Base-by-base conservation (phyloP, 92 coral and sea anemone genomes). In the Desmophyllum pertusum region DNA sequence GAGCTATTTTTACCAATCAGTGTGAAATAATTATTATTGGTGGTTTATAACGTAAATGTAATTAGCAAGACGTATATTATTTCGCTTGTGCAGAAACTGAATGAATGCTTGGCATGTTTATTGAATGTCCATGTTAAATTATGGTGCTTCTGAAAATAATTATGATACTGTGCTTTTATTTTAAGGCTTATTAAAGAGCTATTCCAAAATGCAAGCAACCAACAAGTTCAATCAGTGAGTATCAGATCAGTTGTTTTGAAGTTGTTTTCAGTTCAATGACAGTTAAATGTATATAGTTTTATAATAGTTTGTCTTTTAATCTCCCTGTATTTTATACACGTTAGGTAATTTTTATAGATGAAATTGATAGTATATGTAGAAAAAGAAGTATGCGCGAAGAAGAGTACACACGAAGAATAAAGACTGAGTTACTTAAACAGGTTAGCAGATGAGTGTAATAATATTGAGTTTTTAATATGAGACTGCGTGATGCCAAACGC, bases 321-420 rank as follows among this genome's bases (percentile, higher is more conserved):
- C 30, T 61, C 62, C 31, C 30, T 84, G 25, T 55, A 69, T 59
- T 51, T 66, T 52, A 23, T 17, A n/a, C n/a, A n/a, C n/a, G n/a
- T n/a, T n/a, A 96, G 99, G 94, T 96, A 15, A 91, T 96, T 19
- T 96, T 96, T 69, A 96, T 96, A 75, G 99, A 96, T 75, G 99
- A 96, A 67, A 96, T 96, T 46, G 99, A 96, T 88, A 96, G 99
- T 62, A 91, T 96, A 67, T 96, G 99, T 55, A 81, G 99, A 73
- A 96, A 92, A 73, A 85, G 99, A 68, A 94, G 89, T 74, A 48
- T 89, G 36, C 85, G 92, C 30, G 99, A 96, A 75, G 99, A 96
- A 51, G 99, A 96, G 62, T 94, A 96, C 85, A 96, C 99, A 11
- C 85, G 99, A 74, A 72, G 99, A 85, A 94, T 96, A 23, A 96